These are phyloP conservation scores for Chymomyza procnemis DNA, from an alignment of 2,888 invertebrate species.

Conservation along the genomic window DNA sequence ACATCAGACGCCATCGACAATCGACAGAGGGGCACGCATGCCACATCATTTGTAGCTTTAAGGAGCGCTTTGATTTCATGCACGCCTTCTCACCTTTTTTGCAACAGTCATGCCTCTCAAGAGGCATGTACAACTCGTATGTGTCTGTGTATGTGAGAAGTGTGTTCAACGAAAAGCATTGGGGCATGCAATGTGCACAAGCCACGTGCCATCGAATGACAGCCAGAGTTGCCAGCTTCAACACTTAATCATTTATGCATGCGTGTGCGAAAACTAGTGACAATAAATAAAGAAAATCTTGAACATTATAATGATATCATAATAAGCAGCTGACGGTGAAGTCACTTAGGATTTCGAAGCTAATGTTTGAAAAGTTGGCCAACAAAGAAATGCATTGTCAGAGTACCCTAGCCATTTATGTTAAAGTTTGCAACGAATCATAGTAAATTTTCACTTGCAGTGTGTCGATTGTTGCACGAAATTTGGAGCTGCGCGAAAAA, in stretches of 20 bases:
- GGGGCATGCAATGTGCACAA: background rate
- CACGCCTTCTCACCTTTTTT: background rate
- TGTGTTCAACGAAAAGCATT: background rate
- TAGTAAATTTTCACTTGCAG: no score
- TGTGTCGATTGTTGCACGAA: no score
- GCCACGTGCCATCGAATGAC: background rate
- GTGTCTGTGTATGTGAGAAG: background rate
- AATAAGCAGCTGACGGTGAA: no score
- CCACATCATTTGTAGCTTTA: conserved; percentile 83
- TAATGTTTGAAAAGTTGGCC: no score
- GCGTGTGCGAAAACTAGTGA: background rate
- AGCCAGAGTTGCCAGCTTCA: background rate
- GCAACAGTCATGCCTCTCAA: background rate
- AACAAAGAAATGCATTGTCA: no score
- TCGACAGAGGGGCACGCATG: conserved; percentile 26
- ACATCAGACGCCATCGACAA: conserved; percentile 26
- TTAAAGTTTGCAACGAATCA: no score
- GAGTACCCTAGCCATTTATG: no score
- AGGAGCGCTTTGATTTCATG: conserved; percentile 23
- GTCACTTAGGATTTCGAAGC: no score
- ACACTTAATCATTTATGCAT: background rate
- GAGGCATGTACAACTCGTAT: background rate
- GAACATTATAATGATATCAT: no score
- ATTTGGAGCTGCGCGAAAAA: no score
- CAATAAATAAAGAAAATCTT: background rate